phyloP scores from a whole-genome alignment of 2,797 vertebrate genomes.

The Peromyscus melanophrys region DNA sequence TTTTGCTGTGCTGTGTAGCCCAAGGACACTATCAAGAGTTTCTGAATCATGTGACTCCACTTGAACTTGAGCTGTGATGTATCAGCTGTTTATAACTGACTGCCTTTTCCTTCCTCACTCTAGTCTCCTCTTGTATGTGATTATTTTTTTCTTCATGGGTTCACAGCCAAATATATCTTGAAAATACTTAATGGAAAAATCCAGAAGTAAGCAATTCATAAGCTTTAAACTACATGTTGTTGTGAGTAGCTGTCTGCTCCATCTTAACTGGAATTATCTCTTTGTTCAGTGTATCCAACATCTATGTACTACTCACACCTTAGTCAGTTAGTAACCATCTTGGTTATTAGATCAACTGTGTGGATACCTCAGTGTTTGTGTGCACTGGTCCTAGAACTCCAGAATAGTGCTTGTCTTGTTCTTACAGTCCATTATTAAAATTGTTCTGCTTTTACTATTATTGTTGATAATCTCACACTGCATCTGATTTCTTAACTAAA shows the following conservation, averaged over 20 bases:
- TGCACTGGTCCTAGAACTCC: neutral
- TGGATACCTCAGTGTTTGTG: neutral
- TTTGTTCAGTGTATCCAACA: neutral
- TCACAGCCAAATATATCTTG: neutral
- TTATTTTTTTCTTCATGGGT: neutral
- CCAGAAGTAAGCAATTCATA: neutral
- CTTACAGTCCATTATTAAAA: neutral
- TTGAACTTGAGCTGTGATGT: neutral
- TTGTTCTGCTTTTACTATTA: neutral
- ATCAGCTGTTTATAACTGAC: neutral
- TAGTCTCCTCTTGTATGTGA: too few species aligned
- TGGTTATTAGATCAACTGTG: neutral
- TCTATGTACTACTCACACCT: neutral
- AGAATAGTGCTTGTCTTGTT: neutral
- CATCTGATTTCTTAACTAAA: neutral
- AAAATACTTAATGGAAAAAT: neutral
- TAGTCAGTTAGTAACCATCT: neutral
- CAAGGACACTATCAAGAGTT: neutral
- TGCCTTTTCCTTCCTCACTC: neutral
- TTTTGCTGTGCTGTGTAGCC: neutral
- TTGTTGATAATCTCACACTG: neutral
- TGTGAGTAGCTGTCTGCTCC: neutral
- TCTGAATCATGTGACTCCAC: neutral
- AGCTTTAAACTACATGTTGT: neutral
- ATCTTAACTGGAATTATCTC: neutral